Evolutionary conservation across 2,888 invertebrate genomes (phyloP).

Genomic region (Hesperia comma): DNA sequence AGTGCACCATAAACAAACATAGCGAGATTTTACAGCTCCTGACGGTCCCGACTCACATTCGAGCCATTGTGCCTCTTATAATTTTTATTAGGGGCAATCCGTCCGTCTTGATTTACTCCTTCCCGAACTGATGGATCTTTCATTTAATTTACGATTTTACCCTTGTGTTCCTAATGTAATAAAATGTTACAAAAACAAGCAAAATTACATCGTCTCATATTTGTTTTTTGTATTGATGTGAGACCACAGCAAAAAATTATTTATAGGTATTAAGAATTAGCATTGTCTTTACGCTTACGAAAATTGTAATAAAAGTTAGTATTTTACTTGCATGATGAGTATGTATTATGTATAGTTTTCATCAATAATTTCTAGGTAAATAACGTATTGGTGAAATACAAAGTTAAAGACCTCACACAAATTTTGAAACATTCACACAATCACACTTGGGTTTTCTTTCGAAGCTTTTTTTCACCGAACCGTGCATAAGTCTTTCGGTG

Average conservation of each 20-base stretch:
- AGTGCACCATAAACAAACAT: constrained; percentile 83
- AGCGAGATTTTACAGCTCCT: constrained; percentile 81
- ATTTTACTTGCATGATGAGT: too few relatives aligned
- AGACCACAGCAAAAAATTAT: not conserved
- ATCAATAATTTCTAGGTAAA: too few relatives aligned
- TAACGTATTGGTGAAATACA: too few relatives aligned
- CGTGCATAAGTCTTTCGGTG: too few relatives aligned
- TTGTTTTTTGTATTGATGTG: constrained; percentile 30
- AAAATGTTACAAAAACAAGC: constrained; percentile 79
- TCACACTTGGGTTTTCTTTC: too few relatives aligned
- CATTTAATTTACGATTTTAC: constrained; percentile 81
- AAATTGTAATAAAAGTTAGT: too few relatives aligned
- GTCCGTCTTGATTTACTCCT: constrained; percentile 83
- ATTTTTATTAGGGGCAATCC: constrained; percentile 84
- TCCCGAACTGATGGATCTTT: constrained; percentile 83
- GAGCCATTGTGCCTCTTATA: constrained; percentile 83
- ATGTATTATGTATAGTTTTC: too few relatives aligned
- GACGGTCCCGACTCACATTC: constrained; percentile 78
- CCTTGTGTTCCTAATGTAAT: constrained; percentile 76
- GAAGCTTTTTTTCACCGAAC: too few relatives aligned
- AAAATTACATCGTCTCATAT: constrained; percentile 66
- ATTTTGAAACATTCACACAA: too few relatives aligned
- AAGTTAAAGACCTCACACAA: too few relatives aligned
- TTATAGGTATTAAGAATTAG: too few relatives aligned
- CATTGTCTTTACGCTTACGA: too few relatives aligned